Base-by-base conservation (phyloP, 2,797 vertebrate species). In the Acomys russatus region DNA sequence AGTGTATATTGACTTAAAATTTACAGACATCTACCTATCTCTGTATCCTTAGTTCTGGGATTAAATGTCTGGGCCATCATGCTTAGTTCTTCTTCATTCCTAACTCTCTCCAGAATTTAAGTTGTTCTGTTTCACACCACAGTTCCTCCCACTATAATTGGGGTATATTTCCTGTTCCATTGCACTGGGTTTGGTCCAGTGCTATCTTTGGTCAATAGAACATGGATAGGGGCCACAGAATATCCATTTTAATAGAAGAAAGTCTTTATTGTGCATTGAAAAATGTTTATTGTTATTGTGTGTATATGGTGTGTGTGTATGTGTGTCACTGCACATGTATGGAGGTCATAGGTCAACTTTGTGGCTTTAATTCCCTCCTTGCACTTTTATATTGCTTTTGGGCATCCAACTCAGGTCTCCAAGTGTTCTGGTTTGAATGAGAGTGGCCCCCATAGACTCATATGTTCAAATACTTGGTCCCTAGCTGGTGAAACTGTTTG, bases 131-230 rank as follows among this genome's bases (percentile, higher is more conserved):
- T 51, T 88, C 86, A 15, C 28, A 10, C 64, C 51, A n/a, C 35
- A 44, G 3, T 56, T 88, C 23, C 17, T 89, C 80, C 70, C 77
- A n/a, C 33, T 76, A 51, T n/a, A 93, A 17, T 56, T 64, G 9
- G n/a, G 35, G 22, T 33, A 5, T 92, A 63, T 30, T 79, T 96
- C 17, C 33, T 91, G 35, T n/a, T 66, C 28, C 44, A 14, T 23
- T 71, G 91, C 25, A 8, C 74, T 79, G 59, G 38, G 20, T 83
- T 96, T 91, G 90, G 49, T n/a, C 23, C 20, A 74, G 59, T 89
- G 30, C 35, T 90, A 71, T 44, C 30, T 96, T 94, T 94, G 84
- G 49, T 68, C 70, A 87, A 1, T 44, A 44, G 51, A 88, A 80
- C 49, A n/a, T 18, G 76, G 70, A 33, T 22, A 49, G 18, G 44